phyloP scores from a whole-genome alignment of 2,797 vertebrate genomes.

The Aeoliscus strigatus region DNA sequence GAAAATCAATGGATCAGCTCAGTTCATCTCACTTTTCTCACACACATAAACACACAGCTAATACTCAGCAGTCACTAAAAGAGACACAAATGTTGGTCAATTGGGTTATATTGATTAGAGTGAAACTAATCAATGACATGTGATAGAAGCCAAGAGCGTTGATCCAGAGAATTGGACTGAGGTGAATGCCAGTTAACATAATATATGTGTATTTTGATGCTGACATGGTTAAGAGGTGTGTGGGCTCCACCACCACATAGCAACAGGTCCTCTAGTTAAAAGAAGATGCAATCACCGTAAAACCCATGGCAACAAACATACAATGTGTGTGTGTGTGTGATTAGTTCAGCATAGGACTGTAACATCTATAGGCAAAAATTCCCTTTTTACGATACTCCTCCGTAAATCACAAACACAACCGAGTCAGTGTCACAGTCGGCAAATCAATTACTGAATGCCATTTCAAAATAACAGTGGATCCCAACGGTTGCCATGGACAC shows the following conservation, averaged over 20 bases:
- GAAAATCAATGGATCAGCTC: no score
- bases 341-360: slow-evolving; percentile 3
- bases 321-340: neutral
- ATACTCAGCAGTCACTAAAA: slow-evolving; percentile 14
- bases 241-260: slow-evolving; percentile 5
- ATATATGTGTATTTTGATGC: slow-evolving; percentile 25
- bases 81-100: slow-evolving; percentile 30
- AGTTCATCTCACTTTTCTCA: no score
- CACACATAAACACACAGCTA: no score
- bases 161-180: slow-evolving; percentile 13
- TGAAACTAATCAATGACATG: slow-evolving; percentile 14
- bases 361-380: slow-evolving; percentile 33
- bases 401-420: slow-evolving; percentile 44
- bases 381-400: slow-evolving; percentile 33
- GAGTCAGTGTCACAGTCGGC: slow-evolving; percentile 48
- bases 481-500: slow-evolving; percentile 68
- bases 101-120: slow-evolving; percentile 30
- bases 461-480: slow-evolving; percentile 64
- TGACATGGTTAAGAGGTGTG: slow-evolving; percentile 20
- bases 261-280: slow-evolving; percentile 16
- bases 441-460: slow-evolving; percentile 71
- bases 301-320: slow-evolving; percentile 7
- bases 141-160: slow-evolving; percentile 4
- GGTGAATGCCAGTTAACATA: slow-evolving; percentile 20
- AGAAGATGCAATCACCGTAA: slow-evolving; percentile 28